These are phyloP conservation scores for Hemichromis elongatus DNA, from an alignment of 2,113 vertebrate genomes.

Conservation along the genomic window DNA sequence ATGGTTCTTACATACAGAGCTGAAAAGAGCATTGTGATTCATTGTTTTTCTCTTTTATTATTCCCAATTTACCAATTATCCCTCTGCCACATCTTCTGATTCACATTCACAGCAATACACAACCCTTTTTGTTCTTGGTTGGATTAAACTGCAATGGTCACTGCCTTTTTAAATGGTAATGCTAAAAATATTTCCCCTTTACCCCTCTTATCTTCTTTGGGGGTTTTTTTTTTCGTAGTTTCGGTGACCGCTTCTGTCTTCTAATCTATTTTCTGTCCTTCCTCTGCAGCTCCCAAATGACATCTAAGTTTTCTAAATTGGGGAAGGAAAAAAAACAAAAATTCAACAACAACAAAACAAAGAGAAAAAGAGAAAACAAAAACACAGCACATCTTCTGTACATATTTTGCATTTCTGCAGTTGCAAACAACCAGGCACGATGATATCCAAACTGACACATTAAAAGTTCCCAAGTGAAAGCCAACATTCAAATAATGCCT, in stretches of 20 bases:
- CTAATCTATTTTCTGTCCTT: neutral
- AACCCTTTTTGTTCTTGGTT: slow-evolving; percentile 30
- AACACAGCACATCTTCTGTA: neutral
- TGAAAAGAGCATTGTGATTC: neutral
- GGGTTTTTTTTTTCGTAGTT: neutral
- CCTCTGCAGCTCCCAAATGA: neutral
- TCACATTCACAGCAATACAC: slow-evolving; percentile 9
- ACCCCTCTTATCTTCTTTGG: neutral
- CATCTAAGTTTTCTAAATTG: neutral
- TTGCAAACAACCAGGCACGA: neutral
- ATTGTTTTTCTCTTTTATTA: slow-evolving; percentile 34
- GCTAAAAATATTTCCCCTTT: slow-evolving; percentile 19
- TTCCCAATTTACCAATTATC: slow-evolving; percentile 53
- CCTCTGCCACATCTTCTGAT: slow-evolving; percentile 17
- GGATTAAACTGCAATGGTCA: slow-evolving; percentile 41
- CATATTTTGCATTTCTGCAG: neutral
- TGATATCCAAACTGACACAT: neutral
- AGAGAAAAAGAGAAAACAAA: too few species aligned
- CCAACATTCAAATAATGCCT: neutral
- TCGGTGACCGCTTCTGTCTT: neutral
- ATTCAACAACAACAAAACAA: neutral
- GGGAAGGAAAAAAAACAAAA: neutral
- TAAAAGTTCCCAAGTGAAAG: neutral
- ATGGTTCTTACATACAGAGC: neutral
- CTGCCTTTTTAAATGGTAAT: slow-evolving; percentile 24